A percentile compares a stretch with the other conserved stretches of the same genome.
phyloP scores from a whole-genome alignment of 2,888 invertebrate genomes.

The Lasioglossum morio region DNA sequence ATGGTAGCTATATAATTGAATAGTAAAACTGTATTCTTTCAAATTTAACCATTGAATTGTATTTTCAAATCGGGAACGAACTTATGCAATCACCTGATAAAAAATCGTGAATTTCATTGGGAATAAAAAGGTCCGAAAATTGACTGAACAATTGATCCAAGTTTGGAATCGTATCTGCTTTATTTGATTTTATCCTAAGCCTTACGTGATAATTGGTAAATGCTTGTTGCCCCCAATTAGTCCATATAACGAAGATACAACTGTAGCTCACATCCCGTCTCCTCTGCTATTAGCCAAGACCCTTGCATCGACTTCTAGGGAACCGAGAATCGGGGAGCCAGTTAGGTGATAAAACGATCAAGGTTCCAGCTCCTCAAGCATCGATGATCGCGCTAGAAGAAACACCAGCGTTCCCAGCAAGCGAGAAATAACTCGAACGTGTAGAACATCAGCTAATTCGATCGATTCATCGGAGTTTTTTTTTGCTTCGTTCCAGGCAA shows the following conservation, averaged over 20 bases:
- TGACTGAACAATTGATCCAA: too few relatives aligned
- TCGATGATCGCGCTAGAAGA: neutral
- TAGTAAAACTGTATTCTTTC: too few relatives aligned
- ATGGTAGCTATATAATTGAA: too few relatives aligned
- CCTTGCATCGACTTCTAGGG: neutral
- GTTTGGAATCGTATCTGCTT: neutral
- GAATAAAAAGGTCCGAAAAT: too few relatives aligned
- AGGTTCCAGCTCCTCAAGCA: neutral
- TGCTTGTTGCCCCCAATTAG: neutral
- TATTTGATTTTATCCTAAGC: neutral
- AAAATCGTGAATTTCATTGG: neutral
- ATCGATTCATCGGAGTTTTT: constrained; percentile 9
- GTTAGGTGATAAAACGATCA: neutral
- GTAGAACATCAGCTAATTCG: neutral
- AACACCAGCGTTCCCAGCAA: neutral
- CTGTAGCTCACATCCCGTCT: neutral
- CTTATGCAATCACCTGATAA: neutral
- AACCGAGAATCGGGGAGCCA: neutral
- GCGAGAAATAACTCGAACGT: neutral
- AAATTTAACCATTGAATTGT: too few relatives aligned
- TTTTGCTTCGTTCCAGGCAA: neutral
- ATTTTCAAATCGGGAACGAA: too few relatives aligned
- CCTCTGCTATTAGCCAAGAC: neutral
- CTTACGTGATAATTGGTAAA: neutral
- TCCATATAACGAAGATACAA: neutral